Evolutionary conservation across 2,888 invertebrate species (phyloP).

Genomic region (Perdita meconis): DNA sequence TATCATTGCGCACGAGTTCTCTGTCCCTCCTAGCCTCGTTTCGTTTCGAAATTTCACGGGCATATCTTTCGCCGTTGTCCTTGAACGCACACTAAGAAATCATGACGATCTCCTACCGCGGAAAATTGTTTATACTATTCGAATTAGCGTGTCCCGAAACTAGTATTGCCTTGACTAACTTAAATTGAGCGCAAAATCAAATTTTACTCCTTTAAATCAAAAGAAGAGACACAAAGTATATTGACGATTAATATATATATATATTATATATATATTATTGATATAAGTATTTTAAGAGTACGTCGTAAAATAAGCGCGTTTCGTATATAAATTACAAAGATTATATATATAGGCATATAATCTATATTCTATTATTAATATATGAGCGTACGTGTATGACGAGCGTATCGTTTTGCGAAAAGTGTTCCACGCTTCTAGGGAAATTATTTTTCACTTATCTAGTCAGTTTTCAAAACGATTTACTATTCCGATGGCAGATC

Average conservation of each 20-base stretch:
- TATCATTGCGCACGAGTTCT: neutral
- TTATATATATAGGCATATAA: slow-evolving; percentile 54
- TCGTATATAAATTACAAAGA: slow-evolving; percentile 58
- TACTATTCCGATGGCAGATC: slow-evolving; percentile 76
- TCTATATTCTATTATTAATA: slow-evolving; percentile 73
- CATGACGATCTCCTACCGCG: slow-evolving; percentile 26
- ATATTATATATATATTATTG: slow-evolving; percentile 69
- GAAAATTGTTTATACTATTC: slow-evolving; percentile 12
- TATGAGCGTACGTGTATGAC: slow-evolving; percentile 47
- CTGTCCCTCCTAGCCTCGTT: neutral
- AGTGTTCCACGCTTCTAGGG: slow-evolving; percentile 56
- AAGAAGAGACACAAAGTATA: slow-evolving; percentile 68
- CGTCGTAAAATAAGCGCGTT: slow-evolving; percentile 58
- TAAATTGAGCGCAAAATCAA: slow-evolving; percentile 84
- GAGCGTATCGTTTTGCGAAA: slow-evolving; percentile 48
- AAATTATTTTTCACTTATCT: slow-evolving; percentile 71
- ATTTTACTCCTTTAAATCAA: slow-evolving; percentile 77
- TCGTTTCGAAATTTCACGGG: neutral
- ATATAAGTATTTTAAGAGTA: slow-evolving; percentile 62
- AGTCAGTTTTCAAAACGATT: slow-evolving; percentile 78
- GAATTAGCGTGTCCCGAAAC: slow-evolving; percentile 53
- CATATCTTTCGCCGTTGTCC: neutral
- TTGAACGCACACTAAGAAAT: slow-evolving; percentile 4
- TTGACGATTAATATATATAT: slow-evolving; percentile 75
- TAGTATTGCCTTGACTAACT: slow-evolving; percentile 81